Evolutionary conservation across 92 coral and sea anemone species (phyloP).

Genomic region (Ricordea florida): DNA sequence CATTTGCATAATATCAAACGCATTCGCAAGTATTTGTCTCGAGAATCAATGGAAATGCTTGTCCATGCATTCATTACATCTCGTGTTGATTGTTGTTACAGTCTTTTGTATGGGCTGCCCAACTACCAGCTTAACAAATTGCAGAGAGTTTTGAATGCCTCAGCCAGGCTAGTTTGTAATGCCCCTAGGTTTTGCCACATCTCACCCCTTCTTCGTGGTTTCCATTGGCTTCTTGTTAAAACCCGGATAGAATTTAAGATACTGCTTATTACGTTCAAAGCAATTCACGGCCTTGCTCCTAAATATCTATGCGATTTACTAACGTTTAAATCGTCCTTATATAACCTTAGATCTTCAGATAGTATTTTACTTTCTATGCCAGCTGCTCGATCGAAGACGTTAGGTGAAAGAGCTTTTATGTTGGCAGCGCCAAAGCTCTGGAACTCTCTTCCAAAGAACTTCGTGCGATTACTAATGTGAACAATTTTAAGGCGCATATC

Average conservation of each 20-base stretch:
- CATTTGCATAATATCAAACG: not conserved
- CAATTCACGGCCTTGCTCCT: not conserved
- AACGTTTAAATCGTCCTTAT: not conserved
- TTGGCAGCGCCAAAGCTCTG: no score
- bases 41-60: slow-evolving; percentile 2
- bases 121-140: slow-evolving; percentile 23
- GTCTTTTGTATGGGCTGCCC: slow-evolving; percentile 40
- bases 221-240: not conserved
- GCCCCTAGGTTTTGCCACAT: slow-evolving; percentile 32
- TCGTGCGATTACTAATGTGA: no score
- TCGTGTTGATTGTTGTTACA: slow-evolving; percentile 26
- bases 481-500: no score
- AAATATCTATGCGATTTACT: no score
- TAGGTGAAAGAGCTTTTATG: not conserved
- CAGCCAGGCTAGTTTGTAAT: slow-evolving; percentile 26
- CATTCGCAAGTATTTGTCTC: slow-evolving; percentile 6
- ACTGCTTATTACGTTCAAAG: not conserved
- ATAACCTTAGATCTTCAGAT: slow-evolving; percentile 6
- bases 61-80: slow-evolving; percentile 28
- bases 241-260: not conserved
- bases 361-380: not conserved
- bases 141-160: slow-evolving; percentile 34
- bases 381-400: not conserved
- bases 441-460: no score
- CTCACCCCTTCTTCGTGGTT: not conserved